These are phyloP conservation scores for Lacerta agilis DNA, from an alignment of 2,797 vertebrate genomes.

Conservation along the genomic window DNA sequence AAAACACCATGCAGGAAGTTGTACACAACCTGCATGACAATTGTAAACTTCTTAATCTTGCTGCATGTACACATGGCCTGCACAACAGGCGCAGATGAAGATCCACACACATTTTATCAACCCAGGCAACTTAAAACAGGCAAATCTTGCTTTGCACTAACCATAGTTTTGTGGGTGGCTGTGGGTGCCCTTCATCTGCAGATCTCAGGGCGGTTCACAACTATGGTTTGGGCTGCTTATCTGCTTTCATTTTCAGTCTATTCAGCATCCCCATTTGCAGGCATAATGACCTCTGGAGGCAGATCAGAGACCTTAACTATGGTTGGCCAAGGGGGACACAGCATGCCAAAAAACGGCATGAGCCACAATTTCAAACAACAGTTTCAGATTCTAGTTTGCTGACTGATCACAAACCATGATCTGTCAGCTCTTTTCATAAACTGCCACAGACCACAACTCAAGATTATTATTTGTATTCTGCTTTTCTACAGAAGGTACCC, in stretches of 20 bases:
- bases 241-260: neutral
- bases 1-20: neutral
- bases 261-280: neutral
- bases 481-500: neutral
- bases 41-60: neutral
- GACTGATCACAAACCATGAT: neutral
- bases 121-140: neutral
- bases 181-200: too few relatives aligned
- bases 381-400: neutral
- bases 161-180: too few relatives aligned
- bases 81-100: neutral
- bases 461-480: neutral
- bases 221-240: too few relatives aligned
- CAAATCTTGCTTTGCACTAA: neutral
- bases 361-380: neutral
- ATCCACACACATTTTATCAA: neutral
- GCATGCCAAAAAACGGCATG: neutral
- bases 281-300: neutral
- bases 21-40: neutral
- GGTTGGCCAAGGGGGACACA: neutral
- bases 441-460: neutral
- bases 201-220: too few relatives aligned
- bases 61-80: neutral
- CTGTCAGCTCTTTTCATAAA: neutral
- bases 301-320: neutral